These are phyloP conservation scores for Aphelocoma coerulescens DNA, from an alignment of 2,113 vertebrate genomes.

Conservation along the genomic window DNA sequence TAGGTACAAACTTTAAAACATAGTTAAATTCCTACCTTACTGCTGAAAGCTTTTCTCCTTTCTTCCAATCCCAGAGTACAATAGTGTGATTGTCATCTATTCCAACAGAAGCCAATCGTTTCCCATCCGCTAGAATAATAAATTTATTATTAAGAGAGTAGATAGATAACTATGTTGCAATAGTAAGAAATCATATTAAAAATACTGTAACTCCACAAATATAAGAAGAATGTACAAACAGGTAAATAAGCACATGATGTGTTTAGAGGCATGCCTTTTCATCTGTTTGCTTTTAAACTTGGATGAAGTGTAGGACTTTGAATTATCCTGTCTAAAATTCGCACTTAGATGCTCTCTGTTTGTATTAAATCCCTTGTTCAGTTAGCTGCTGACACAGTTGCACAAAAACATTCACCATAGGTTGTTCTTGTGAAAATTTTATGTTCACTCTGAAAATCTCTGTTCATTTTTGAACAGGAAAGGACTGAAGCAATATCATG, in stretches of 20 bases:
- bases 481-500: not conserved
- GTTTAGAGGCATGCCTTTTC: not conserved
- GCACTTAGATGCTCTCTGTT: not conserved
- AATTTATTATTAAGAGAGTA: conserved; percentile 38
- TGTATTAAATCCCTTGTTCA: not conserved
- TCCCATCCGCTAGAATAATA: conserved; percentile 86
- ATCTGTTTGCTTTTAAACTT: not conserved
- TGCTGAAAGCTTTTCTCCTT: conserved; percentile 93
- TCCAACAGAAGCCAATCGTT: conserved; percentile 91
- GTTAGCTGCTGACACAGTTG: not conserved
- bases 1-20: not conserved
- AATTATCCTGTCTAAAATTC: not conserved
- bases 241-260: not conserved
- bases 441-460: not conserved
- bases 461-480: not conserved
- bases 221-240: not conserved
- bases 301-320: not conserved
- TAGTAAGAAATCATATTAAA: not conserved
- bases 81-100: conserved; percentile 94
- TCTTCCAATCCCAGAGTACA: conserved; percentile 97
- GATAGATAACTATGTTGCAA: conserved; percentile 1
- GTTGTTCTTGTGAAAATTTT: not conserved
- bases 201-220: not conserved
- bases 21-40: conserved; percentile 77
- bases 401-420: not conserved